Conservation (phyloP, 2,888 invertebrate species). For the Drosophila borealis region DNA sequence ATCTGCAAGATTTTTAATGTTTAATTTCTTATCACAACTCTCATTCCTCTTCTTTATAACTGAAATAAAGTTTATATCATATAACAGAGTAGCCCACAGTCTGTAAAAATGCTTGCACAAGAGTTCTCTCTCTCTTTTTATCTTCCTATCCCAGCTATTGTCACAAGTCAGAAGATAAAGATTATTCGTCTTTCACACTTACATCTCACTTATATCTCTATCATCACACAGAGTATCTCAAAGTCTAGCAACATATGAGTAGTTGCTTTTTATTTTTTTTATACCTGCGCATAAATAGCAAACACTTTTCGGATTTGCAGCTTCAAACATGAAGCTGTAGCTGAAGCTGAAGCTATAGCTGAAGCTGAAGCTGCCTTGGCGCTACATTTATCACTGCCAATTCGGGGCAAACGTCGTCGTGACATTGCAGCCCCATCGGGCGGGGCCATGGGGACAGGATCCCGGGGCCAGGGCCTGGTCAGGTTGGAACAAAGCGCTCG, state of each 20-base stretch:
- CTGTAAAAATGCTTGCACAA: too few species aligned
- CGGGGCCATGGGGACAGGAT: slow-evolving; percentile 18
- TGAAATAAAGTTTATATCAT: too few species aligned
- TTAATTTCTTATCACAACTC: too few species aligned
- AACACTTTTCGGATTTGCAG: slow-evolving; percentile 69
- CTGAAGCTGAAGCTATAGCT: slow-evolving; percentile 24
- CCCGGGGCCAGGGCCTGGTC: slow-evolving; percentile 5
- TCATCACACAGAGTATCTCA: slow-evolving; percentile 1
- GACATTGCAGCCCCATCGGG: slow-evolving; percentile 43
- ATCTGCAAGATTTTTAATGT: too few species aligned
- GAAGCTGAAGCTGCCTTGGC: slow-evolving; percentile 43
- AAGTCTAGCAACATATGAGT: neutral
- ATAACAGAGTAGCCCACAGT: too few species aligned
- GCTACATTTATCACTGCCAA: slow-evolving; percentile 77
- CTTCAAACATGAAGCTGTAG: slow-evolving; percentile 49
- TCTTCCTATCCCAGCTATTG: neutral
- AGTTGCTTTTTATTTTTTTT: slow-evolving; percentile 20
- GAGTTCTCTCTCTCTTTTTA: neutral
- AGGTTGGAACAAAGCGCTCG: slow-evolving; percentile 60
- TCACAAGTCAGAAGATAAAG: too few species aligned
- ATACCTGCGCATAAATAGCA: slow-evolving; percentile 74
- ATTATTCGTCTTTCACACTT: too few species aligned
- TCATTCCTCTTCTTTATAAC: too few species aligned
- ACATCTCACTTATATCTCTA: too few species aligned
- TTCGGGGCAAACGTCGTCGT: slow-evolving; percentile 60